A percentile compares a stretch with the other conserved stretches of the same genome.
Evolutionary conservation across 2,888 invertebrate species (phyloP).

Genomic region (Acrocyrtus sp.): DNA sequence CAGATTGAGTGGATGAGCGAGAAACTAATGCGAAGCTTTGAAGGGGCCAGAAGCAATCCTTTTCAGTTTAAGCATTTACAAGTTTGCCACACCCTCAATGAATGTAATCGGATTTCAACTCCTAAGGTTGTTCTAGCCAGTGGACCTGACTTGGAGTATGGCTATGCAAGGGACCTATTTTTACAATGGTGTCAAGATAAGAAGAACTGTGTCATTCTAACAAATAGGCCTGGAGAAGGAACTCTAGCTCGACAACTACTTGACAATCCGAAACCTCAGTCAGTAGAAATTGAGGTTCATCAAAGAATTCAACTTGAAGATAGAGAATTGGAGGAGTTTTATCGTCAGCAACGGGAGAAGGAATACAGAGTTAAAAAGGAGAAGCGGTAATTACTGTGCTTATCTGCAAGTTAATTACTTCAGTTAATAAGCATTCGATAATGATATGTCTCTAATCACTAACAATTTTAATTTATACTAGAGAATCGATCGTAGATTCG

Average conservation of each 20-base stretch:
- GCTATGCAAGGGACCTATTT: constrained; percentile 94
- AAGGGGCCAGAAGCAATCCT: constrained; percentile 92
- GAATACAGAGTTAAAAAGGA: constrained; percentile 61
- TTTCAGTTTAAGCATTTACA: constrained; percentile 95
- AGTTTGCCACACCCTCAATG: constrained; percentile 90
- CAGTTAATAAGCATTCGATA: too few relatives aligned
- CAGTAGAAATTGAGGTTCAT: constrained; percentile 67
- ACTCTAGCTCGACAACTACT: constrained; percentile 70
- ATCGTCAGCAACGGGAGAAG: constrained; percentile 67
- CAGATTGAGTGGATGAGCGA: constrained; percentile 99
- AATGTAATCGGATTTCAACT: constrained; percentile 85
- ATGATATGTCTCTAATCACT: not conserved
- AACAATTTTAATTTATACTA: constrained; percentile 18
- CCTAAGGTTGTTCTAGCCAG: constrained; percentile 97
- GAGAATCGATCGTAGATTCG: constrained; percentile 60
- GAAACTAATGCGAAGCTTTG: constrained; percentile 92
- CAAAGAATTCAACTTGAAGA: constrained; percentile 71
- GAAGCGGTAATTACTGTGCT: constrained; percentile 58
- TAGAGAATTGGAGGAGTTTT: constrained; percentile 70
- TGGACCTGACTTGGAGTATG: constrained; percentile 93
- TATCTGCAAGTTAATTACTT: too few relatives aligned
- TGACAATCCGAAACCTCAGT: constrained; percentile 67
- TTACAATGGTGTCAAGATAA: constrained; percentile 92
- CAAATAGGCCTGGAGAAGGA: constrained; percentile 75
- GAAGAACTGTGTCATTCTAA: constrained; percentile 94